A percentile compares a stretch with the other conserved stretches of the same genome.
Evolutionary conservation across 2,888 invertebrate species (phyloP).

Genomic region (Galerucella nymphaeae): DNA sequence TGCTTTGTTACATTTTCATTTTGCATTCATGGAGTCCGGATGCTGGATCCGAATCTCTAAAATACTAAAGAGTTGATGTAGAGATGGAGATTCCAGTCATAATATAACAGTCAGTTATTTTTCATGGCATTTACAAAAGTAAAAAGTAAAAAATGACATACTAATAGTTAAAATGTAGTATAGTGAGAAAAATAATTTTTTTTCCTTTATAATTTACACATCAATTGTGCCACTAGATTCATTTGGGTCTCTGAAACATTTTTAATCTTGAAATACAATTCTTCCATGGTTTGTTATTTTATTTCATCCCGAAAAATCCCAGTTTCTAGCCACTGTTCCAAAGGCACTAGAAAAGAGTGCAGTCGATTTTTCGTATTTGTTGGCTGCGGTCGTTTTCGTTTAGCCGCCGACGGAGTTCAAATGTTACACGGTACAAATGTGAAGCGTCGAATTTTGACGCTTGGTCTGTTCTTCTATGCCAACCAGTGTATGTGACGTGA

Average conservation of each 20-base stretch:
- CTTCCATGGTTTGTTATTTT: background rate
- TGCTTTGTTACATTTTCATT: background rate
- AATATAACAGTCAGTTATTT: background rate
- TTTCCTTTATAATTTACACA: too few relatives aligned
- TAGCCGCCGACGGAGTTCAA: background rate
- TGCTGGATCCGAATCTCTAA: background rate
- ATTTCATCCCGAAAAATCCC: background rate
- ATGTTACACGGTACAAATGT: background rate
- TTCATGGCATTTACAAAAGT: background rate
- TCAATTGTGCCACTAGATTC: too few relatives aligned
- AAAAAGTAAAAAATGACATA: too few relatives aligned
- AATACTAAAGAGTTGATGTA: background rate
- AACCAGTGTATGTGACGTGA: background rate
- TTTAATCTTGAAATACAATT: too few relatives aligned
- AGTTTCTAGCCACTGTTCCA: background rate
- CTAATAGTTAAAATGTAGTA: too few relatives aligned
- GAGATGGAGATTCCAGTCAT: background rate
- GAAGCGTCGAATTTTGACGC: background rate
- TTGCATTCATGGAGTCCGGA: background rate
- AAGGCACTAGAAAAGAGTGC: background rate
- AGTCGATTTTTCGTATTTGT: slow-evolving; percentile 8
- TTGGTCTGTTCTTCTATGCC: background rate
- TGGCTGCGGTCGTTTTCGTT: background rate
- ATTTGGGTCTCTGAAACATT: too few relatives aligned
- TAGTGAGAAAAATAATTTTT: too few relatives aligned